Evolutionary conservation across 1,140 invertebrate species (phyloP), one percentile per base, ranked within the genome.

Genomic region (Reticulitermes speratus): DNA sequence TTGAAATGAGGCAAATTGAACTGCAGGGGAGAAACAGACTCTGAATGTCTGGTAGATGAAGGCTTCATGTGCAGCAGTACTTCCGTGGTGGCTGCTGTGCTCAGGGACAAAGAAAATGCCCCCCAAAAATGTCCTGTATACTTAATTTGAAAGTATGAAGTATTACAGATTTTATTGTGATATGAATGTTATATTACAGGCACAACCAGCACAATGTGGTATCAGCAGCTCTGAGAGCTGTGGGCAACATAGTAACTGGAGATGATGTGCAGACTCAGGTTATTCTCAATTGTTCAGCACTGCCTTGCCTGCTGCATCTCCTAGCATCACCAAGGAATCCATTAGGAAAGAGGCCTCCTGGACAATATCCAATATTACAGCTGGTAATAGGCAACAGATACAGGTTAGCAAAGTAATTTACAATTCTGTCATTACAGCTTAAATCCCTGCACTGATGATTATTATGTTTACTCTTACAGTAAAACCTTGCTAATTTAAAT

Each of bases 341-440:
- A 95, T 99, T 83, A 94, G 96, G 85, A 99, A 99, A 93, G 98
- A 99, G 92, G 97, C 98, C 12, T 99, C 98, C 90, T 99, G 98
- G 98, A 99, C 98, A 82, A 96, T 99, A 88, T 99, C 98, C 69
- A 99, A 99, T 92, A 99, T 99, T 85, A 99, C 98, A 7, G 98
- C 98, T 85, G 98, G 98, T 84, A 99, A 99, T 92, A 94, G 96
- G 83, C 94, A 95, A 88, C 98, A 99, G 92, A 98, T 98, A 88
- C 96, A 97, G 92, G 95, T 96, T 88, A 84, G 84, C 19, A 55
- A 19, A 16, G 19, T 55, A 55, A 19, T 55, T 55, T 55, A 19
- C 19, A 55, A 55, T 55, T 55, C 5, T 55, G 19, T 55, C 19
- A 55, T 55, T 48, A 16, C 48, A 16, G 48, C 48, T 16, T 38